Conservation (phyloP, 2,888 invertebrate species). For the Drosophila monieri region DNA sequence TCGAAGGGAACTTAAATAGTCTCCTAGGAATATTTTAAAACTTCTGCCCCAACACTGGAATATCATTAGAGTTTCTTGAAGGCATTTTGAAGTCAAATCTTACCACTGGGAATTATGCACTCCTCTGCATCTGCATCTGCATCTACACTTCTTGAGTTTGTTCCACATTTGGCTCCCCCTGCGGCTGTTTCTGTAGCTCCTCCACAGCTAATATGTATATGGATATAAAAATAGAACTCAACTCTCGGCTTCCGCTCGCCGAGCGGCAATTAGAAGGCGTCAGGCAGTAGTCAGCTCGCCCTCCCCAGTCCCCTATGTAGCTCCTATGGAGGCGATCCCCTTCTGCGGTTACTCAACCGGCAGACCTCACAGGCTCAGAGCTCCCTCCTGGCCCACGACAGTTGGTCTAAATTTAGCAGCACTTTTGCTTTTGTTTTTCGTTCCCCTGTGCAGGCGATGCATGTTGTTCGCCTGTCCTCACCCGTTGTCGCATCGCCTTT, state of each 20-base stretch:
- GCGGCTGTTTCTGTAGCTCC: slow-evolving; percentile 12
- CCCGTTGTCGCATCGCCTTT: slow-evolving; percentile 14
- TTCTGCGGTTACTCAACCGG: slow-evolving; percentile 71
- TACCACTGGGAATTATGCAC: slow-evolving; percentile 21
- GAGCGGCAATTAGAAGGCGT: slow-evolving; percentile 64
- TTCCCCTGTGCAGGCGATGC: slow-evolving; percentile 36
- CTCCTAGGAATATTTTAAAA: neutral
- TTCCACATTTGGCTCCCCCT: slow-evolving; percentile 33
- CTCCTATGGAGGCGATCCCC: slow-evolving; percentile 18
- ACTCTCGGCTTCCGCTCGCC: slow-evolving; percentile 45
- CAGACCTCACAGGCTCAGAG: slow-evolving; percentile 38
- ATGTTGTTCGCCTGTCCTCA: slow-evolving; percentile 33
- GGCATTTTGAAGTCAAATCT: slow-evolving; percentile 36
- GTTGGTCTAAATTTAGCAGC: slow-evolving; percentile 72
- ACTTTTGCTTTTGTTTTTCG: slow-evolving; percentile 61
- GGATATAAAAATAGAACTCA: slow-evolving; percentile 65
- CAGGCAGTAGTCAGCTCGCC: slow-evolving; percentile 28
- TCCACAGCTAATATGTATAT: slow-evolving; percentile 26
- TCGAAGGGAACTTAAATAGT: no score
- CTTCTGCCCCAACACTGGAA: neutral
- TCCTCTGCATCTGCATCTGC: neutral
- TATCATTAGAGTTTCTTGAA: slow-evolving; percentile 22
- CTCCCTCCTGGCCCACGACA: slow-evolving; percentile 37
- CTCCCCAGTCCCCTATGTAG: slow-evolving; percentile 8
- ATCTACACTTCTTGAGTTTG: slow-evolving; percentile 27